These are phyloP conservation scores for Macropus fuliginosus DNA, from an alignment of 2,797 vertebrate species.

Conservation along the genomic window DNA sequence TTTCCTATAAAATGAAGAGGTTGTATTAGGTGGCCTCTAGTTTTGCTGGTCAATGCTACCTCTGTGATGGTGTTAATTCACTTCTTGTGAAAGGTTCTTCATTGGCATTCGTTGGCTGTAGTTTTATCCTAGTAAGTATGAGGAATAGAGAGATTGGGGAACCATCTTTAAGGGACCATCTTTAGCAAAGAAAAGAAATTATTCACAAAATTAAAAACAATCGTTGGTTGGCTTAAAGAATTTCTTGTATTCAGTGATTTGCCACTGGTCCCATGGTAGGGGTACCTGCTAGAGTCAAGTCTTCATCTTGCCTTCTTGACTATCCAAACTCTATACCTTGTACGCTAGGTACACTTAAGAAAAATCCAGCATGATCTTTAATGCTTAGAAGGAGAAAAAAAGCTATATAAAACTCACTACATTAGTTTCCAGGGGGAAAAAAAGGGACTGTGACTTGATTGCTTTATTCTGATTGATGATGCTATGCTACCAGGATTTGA, in stretches of 20 bases:
- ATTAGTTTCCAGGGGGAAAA: neutral
- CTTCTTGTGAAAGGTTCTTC: conserved; percentile 27
- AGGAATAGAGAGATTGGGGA: neutral
- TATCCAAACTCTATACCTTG: neutral
- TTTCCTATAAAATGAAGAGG: neutral
- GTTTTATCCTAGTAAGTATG: conserved; percentile 21
- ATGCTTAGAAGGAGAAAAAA: neutral
- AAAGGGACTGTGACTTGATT: neutral
- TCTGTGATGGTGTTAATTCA: neutral
- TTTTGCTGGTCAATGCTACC: neutral
- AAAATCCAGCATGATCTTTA: neutral
- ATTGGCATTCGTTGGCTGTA: neutral
- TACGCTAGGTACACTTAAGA: neutral
- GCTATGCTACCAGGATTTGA: neutral
- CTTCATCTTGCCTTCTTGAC: neutral
- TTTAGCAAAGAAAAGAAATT: neutral
- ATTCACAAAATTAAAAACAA: conserved; percentile 23
- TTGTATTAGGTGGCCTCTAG: neutral
- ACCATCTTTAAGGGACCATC: neutral
- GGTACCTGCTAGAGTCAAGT: neutral
- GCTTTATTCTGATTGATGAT: neutral
- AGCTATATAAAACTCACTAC: neutral
- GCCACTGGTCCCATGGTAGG: neutral
- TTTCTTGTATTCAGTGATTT: neutral
- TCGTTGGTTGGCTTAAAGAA: neutral